Conservation (phyloP, 2,797 vertebrate genomes). For the Peromyscus eremicus region DNA sequence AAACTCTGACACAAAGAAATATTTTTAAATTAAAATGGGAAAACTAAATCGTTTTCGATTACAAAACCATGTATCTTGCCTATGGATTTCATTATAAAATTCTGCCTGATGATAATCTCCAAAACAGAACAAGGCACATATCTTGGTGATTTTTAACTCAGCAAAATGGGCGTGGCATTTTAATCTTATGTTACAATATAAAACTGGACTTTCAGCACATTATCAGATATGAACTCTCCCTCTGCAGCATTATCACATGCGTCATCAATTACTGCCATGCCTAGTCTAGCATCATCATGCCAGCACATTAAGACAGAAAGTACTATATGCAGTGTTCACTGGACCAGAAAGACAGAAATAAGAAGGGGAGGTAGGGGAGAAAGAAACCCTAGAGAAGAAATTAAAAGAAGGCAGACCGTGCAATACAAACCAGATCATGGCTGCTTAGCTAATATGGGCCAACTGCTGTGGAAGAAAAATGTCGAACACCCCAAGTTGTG, state of each 20-base stretch:
- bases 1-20: slow-evolving; percentile 45
- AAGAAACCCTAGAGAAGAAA: slow-evolving; percentile 92
- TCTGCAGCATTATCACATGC: slow-evolving; percentile 99
- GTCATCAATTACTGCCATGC: slow-evolving; percentile 98
- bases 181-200: slow-evolving; percentile 54
- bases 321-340: slow-evolving; percentile 99
- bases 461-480: slow-evolving; percentile 99
- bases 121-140: slow-evolving; percentile 57
- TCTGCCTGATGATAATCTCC: slow-evolving; percentile 74
- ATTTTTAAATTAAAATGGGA: slow-evolving; percentile 51
- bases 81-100: slow-evolving; percentile 59
- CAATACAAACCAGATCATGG: slow-evolving; percentile 99
- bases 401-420: slow-evolving; percentile 99
- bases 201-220: slow-evolving; percentile 81
- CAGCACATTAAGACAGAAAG: slow-evolving; percentile 99
- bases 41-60: slow-evolving; percentile 61
- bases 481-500: slow-evolving; percentile 99
- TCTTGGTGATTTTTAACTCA: slow-evolving; percentile 64
- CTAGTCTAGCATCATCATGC: slow-evolving; percentile 99
- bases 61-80: slow-evolving; percentile 48
- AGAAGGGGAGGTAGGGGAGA: slow-evolving; percentile 89
- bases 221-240: slow-evolving; percentile 87
- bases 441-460: slow-evolving; percentile 99
- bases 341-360: slow-evolving; percentile 96
- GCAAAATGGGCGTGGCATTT: slow-evolving; percentile 80